These are phyloP conservation scores for Probaryconus sp. DNA, from an alignment of 1,140 invertebrate species.

Conservation along the genomic window DNA sequence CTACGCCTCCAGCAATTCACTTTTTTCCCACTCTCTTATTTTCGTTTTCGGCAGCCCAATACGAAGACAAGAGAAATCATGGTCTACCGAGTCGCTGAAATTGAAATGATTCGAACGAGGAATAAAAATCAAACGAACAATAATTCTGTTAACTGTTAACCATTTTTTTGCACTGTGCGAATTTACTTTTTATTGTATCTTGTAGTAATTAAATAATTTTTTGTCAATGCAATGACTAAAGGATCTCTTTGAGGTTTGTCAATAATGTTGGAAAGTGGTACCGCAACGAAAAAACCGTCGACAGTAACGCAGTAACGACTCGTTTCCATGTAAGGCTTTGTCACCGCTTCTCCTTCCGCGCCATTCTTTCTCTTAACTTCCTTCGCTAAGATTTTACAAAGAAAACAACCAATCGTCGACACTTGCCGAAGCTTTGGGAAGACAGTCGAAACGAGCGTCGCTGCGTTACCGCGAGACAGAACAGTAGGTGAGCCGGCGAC, in stretches of 20 bases:
- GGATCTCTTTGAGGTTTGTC: conserved; percentile 41
- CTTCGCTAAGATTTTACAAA: conserved; percentile 27
- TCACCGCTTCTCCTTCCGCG: conserved; percentile 15
- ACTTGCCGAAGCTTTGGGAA: conserved; percentile 29
- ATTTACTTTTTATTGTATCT: no score
- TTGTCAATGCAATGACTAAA: no score
- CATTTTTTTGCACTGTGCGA: no score
- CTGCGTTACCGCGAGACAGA: conserved; percentile 59
- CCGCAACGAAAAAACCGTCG: conserved; percentile 33
- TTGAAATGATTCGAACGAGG: conserved; percentile 11
- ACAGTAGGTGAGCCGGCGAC: conserved; percentile 56
- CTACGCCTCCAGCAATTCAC: conserved; percentile 11
- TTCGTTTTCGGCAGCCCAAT: not conserved
- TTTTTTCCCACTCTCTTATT: conserved; percentile 19
- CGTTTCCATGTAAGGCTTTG: conserved; percentile 59
- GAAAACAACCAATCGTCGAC: conserved; percentile 36
- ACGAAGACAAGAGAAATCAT: conserved; percentile 3
- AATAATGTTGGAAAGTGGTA: conserved; percentile 40
- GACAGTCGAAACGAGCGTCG: conserved; percentile 65
- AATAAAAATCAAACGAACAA: no score
- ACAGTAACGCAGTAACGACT: conserved; percentile 56
- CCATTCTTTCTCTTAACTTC: conserved; percentile 21
- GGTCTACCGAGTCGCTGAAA: conserved; percentile 15
- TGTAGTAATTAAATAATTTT: not conserved
- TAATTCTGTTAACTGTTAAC: no score